Evolutionary conservation across 1,140 invertebrate species (phyloP).

Genomic region (Littorina saxatilis): DNA sequence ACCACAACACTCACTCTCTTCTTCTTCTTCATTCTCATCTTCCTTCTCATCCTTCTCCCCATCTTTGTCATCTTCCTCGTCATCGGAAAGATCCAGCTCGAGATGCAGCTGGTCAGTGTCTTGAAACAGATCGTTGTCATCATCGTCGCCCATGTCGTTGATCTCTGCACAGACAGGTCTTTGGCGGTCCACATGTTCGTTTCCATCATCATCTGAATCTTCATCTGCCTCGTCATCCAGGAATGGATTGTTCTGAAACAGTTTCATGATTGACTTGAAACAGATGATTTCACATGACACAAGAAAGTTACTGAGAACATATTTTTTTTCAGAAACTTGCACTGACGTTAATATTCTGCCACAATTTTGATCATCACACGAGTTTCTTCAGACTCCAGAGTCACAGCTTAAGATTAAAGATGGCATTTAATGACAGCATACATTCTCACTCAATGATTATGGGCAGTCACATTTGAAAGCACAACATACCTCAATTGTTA

Average conservation of each 20-base stretch:
- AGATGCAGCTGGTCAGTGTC: slow-evolving; percentile 45
- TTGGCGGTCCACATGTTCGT: slow-evolving; percentile 30
- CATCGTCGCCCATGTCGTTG: slow-evolving; percentile 23
- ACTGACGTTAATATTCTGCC: no score
- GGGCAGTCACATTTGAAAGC: no score
- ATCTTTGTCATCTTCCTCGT: slow-evolving; percentile 56
- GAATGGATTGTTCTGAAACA: slow-evolving; percentile 31
- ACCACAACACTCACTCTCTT: not conserved
- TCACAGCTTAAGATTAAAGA: no score
- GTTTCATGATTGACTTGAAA: not conserved
- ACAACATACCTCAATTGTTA: no score
- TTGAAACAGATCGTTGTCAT: slow-evolving; percentile 39
- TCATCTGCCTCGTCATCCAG: slow-evolving; percentile 50
- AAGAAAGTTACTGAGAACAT: no score
- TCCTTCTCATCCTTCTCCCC: not conserved
- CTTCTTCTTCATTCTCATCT: not conserved
- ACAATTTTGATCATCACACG: no score
- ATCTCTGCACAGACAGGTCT: slow-evolving; percentile 33
- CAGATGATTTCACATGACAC: not conserved
- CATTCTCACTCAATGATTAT: no score
- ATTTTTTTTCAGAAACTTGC: not conserved
- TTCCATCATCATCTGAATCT: slow-evolving; percentile 35
- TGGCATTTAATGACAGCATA: no score
- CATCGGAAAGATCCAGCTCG: slow-evolving; percentile 46
- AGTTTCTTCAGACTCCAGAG: no score